Evolutionary conservation across 2,113 vertebrate genomes (phyloP), one percentile per base, ranked within the genome.

Genomic region (Triplophysa tibetana): DNA sequence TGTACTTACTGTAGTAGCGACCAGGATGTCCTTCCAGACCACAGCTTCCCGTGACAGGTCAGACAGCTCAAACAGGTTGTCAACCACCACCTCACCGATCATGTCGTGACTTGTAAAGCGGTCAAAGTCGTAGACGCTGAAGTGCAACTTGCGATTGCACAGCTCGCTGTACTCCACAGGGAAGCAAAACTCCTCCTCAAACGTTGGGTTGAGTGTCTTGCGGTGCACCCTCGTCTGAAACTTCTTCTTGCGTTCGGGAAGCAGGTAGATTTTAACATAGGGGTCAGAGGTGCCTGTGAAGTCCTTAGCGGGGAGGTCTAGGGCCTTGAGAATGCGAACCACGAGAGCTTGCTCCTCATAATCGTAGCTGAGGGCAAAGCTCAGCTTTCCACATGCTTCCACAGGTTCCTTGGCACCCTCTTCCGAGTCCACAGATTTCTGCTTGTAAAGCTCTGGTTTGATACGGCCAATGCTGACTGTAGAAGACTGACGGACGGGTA

Each of bases 41-140:
- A 96, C 92, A 23, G 96, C 95, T 89, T 98, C 98, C 80, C 96
- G 93, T 85, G 97, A 99, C 84, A 99, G 95, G 90, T 99, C 97
- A 26, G 97, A 96, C 84, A 95, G 94, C 93, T 99, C 97, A 86
- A 99, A 98, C 88, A 99, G 93, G 89, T 99, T 99, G 89, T 99
- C 97, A 78, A 99, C 95, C 89, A 97, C 95, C 83, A 98, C 97
- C 90, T 99, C 97, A 5, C 97, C 98, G 77, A 99, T 98, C 96
- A 97, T 98, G 90, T 99, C 97, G 85, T 99, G 98, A 87, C 98
- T 96, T 84, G 96, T 98, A 93, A 99, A 99, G 78, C 98, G 94
- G 93, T 99, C 98, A 88, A 99, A 99, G 93, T 99, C 97, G 86
- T 96, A 99, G 61, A 99, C 90, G 80, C 96, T 98, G 92, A 99